Evolutionary conservation across 2,113 vertebrate species (phyloP).

Genomic region (Notothenia coriiceps): DNA sequence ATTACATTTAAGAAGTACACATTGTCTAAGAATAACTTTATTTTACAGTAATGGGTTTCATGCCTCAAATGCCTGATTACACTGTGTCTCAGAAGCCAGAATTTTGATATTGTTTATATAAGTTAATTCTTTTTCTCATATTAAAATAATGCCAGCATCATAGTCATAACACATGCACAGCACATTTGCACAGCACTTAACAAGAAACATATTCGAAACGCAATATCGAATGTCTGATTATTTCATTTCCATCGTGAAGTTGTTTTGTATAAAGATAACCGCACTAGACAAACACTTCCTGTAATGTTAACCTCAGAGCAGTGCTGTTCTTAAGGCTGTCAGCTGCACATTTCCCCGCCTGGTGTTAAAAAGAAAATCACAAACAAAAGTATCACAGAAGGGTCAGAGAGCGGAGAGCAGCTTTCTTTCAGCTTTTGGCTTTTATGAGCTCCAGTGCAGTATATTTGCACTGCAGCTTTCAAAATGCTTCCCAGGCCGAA

Average conservation of each 20-base stretch:
- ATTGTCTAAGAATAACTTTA: constrained; percentile 80
- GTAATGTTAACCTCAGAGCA: constrained; percentile 24
- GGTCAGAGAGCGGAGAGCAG: constrained; percentile 59
- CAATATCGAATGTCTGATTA: constrained; percentile 42
- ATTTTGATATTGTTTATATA: constrained; percentile 74
- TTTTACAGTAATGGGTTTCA: constrained; percentile 72
- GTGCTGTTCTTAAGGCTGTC: constrained; percentile 35
- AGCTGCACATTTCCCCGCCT: constrained; percentile 14
- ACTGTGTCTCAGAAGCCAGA: constrained; percentile 59
- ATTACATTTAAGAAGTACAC: constrained; percentile 70
- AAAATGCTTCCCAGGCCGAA: constrained; percentile 66
- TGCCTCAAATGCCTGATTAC: constrained; percentile 74
- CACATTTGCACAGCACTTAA: constrained; percentile 63
- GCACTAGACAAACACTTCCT: constrained; percentile 57
- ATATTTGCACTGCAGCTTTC: constrained; percentile 72
- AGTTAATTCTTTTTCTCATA: constrained; percentile 58
- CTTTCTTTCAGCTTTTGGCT: constrained; percentile 67
- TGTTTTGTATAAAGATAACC: constrained; percentile 47
- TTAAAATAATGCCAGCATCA: constrained; percentile 66
- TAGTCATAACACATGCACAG: constrained; percentile 59
- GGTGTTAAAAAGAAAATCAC: constrained; percentile 42
- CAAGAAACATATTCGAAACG: constrained; percentile 62
- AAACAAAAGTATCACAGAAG: constrained; percentile 57
- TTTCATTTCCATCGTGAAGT: constrained; percentile 53
- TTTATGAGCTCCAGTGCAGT: constrained; percentile 73